Evolutionary conservation across 2,113 vertebrate species (phyloP), one percentile per base, ranked within the genome.

Genomic region (Taxidea taxus): DNA sequence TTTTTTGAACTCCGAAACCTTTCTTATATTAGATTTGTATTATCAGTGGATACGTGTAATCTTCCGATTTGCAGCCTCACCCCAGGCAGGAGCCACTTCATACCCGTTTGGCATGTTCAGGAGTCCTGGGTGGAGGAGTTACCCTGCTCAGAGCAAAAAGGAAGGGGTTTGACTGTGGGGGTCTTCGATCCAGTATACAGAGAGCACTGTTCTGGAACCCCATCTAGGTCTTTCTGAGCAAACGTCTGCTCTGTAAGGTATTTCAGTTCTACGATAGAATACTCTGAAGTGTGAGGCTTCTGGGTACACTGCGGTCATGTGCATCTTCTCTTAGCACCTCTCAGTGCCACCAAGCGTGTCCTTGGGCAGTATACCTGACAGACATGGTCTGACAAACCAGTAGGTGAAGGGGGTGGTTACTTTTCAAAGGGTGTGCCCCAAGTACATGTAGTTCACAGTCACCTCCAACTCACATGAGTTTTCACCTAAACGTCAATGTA

Each of bases 1-100:
- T 5, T 81, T 83, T 83, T 44, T 84, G 44, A 92, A 88, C 34
- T 62, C 49, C n/a, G 93, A 93, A 85, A 15, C 31, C n/a, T 90
- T 94, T 72, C 44, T 91, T 81, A 6, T 6, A 1, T 58, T 60
- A 54, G 47, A 70, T 80, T 92, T 82, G 39, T 11, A 44, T 94
- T 18, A 47, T 51, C 49, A 39, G 20, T 85, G 21, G 6, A 13
- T 29, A 58, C 25, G 34, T n/a, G 44, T 44, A 25, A 12, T n/a
- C 31, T 49, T 75, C 51, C 20, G 1, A 60, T 47, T 27, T 82
- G 14, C 16, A 23, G 29, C 14, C 15, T 3, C 11, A 29, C 58
- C 72, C 0, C 2, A 11, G 27, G 49, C 51, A 66, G 82, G 64
- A 51, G 54, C 58, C 34, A n/a, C n/a, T n/a, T n/a, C n/a, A n/a